Base-by-base conservation (phyloP, 2,888 invertebrate species). In the Antheraea yamamai region DNA sequence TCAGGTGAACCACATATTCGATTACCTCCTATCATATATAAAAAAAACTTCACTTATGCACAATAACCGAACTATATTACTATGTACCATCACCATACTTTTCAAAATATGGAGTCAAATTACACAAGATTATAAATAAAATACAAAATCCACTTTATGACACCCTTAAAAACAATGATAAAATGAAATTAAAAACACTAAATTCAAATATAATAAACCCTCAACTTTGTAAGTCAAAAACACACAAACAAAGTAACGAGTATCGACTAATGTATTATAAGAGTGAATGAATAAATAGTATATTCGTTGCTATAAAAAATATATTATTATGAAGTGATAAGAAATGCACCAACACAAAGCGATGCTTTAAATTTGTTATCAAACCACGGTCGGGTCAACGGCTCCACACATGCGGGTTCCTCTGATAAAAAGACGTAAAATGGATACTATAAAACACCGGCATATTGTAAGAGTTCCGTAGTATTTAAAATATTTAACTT, bases 341-440 rank as follows among this genome's bases (percentile, higher is more conserved):
- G 70, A 8, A 39, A 70, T 70, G 70, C 70, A 70, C 70, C 70
- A 39, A 39, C 35, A 39, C 70, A 35, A n/a, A 70, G 39, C 20
- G 10, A 70, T 39, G 39, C 16, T 68, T 39, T 39, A 10, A 70
- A 70, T n/a, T 70, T 10, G 39, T 70, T 70, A 70, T 70, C 70
- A 70, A 39, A 39, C 39, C 70, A 39, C 70, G 39, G 70, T 39
- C 39, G 39, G 70, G 70, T 70, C 70, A 70, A 39, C 70, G 70
- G 39, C 70, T 70, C 39, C 70, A 70, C 39, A n/a, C 70, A 39
- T 70, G 70, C 70, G 70, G 70, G 61, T 61, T 61, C 23, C 20
- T 35, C 20, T 70, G 70, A 70, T 70, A 70, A 70, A 39, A 39
- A 70, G n/a, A n/a, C 23, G 12, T 61, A 39, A 39, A n/a, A 20